Conservation (phyloP, 2,113 vertebrate species). For the Ammodytes marinus region DNA sequence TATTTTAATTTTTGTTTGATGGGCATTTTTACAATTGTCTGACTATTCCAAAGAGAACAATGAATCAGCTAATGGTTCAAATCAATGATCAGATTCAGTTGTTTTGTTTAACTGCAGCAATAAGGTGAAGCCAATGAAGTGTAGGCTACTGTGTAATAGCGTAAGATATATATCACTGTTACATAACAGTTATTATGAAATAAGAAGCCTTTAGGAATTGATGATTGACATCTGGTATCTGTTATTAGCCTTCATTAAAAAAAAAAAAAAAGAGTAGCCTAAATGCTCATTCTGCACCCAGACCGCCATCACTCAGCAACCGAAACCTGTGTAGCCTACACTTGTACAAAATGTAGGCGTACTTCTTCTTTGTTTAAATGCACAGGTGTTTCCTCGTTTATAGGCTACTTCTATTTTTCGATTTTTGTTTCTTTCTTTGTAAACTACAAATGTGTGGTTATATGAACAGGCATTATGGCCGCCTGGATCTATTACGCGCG, state of each 20-base stretch:
- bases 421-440: neutral
- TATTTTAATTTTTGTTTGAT: neutral
- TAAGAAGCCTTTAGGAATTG: neutral
- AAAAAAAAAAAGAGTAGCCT: too few species aligned
- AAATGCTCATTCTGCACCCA: neutral
- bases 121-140: neutral
- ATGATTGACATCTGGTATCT: neutral
- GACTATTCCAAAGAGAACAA: neutral
- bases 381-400: conserved; percentile 34
- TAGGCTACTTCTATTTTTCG: neutral
- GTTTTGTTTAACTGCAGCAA: too few species aligned
- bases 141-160: neutral
- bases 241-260: neutral
- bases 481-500: neutral
- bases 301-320: neutral
- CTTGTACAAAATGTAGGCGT: neutral
- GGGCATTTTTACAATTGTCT: neutral
- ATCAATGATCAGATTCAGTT: neutral
- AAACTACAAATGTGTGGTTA: neutral
- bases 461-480: too few species aligned
- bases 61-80: neutral
- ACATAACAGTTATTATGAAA: neutral
- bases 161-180: neutral
- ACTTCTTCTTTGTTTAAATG: conserved; percentile 15
- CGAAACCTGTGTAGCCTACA: too few species aligned